Evolutionary conservation across 2,797 vertebrate genomes (phyloP).

Genomic region (Leptodactylus fallax): DNA sequence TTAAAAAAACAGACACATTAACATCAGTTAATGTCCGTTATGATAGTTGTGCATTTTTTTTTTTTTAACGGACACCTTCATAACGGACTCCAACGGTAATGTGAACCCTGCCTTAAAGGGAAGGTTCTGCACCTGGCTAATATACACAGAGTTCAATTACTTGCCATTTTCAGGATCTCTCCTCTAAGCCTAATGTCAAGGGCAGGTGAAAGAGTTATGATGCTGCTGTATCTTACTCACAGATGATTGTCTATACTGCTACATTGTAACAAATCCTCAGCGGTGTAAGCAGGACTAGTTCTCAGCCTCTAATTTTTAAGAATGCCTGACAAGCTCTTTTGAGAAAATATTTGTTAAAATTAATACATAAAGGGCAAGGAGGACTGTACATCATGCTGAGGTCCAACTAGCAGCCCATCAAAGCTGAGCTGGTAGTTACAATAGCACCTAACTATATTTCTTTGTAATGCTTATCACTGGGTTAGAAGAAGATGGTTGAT

Average conservation of each 20-base stretch:
- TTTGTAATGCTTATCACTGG: not conserved
- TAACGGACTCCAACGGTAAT: no score
- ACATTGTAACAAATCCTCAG: not conserved
- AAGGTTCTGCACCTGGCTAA: not conserved
- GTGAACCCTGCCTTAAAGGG: no score
- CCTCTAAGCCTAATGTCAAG: not conserved
- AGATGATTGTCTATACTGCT: no score
- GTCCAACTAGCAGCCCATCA: not conserved
- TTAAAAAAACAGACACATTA: no score
- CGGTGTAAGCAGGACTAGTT: not conserved
- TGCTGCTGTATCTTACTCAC: not conserved
- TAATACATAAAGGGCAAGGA: no score
- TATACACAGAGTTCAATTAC: not conserved
- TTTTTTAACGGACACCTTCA: no score
- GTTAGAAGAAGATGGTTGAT: not conserved
- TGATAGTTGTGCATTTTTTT: no score
- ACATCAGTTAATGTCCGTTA: no score
- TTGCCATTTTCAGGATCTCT: not conserved
- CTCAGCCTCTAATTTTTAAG: no score
- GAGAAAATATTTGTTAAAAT: no score
- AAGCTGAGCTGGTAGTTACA: not conserved
- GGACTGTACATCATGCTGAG: not conserved
- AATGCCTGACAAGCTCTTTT: no score
- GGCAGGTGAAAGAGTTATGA: no score
- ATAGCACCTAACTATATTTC: not conserved